These are phyloP conservation scores for Pecten maximus DNA, from an alignment of 2,888 invertebrate species.

Conservation along the genomic window DNA sequence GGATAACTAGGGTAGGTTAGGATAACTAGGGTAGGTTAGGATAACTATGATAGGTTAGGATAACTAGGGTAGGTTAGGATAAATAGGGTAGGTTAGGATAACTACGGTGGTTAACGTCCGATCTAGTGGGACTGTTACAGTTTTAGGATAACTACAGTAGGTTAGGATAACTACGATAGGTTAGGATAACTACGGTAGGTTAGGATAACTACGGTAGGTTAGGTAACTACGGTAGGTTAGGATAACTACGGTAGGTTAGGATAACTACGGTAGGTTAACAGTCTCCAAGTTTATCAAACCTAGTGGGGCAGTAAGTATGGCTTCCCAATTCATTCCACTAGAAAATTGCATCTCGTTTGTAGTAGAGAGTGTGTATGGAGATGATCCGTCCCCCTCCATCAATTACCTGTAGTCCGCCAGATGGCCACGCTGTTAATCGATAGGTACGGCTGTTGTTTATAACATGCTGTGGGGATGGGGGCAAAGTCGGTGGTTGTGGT, in stretches of 20 bases:
- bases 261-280: not conserved
- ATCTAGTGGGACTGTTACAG: not conserved
- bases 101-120: not conserved
- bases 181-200: too few relatives aligned
- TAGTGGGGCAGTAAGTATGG: not conserved
- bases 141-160: not conserved
- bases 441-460: not conserved
- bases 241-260: not conserved
- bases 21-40: not conserved
- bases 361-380: not conserved
- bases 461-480: constrained; percentile 16
- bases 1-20: not conserved
- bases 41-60: not conserved
- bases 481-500: not conserved
- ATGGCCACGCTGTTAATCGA: not conserved
- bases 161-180: not conserved
- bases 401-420: not conserved
- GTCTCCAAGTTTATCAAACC: not conserved
- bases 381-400: not conserved
- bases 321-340: not conserved
- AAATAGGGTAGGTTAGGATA: not conserved
- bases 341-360: not conserved
- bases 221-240: too few relatives aligned
- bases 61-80: not conserved
- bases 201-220: too few relatives aligned